Conservation (phyloP, 1,140 invertebrate genomes). For the Coelopa frigida region DNA sequence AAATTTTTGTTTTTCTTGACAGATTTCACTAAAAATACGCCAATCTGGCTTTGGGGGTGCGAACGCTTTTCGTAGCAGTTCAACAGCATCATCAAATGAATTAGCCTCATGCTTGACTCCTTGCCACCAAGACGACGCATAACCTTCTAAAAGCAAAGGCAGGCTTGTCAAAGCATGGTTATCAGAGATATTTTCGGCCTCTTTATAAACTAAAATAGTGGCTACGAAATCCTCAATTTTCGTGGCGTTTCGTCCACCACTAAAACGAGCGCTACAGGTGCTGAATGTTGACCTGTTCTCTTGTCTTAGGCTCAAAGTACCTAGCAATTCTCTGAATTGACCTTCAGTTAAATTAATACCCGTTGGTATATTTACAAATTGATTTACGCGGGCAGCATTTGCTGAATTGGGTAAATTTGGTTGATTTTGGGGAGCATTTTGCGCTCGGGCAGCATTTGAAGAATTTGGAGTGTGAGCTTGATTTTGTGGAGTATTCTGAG, state of each 20-base stretch:
- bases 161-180: constrained; percentile 1
- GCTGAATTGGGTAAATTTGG: no score
- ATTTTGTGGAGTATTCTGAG: no score
- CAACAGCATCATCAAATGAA: constrained; percentile 9
- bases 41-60: constrained; percentile 12
- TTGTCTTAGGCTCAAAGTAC: not conserved
- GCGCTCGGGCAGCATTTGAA: no score
- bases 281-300: constrained; percentile 4
- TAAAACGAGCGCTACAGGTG: constrained; percentile 7
- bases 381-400: no score
- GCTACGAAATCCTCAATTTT: constrained; percentile 10
- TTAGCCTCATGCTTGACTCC: constrained; percentile 11
- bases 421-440: no score
- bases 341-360: not conserved
- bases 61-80: constrained; percentile 7
- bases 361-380: not conserved
- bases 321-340: not conserved
- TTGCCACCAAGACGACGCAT: constrained; percentile 12
- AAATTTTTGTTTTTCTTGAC: constrained; percentile 4
- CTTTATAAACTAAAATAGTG: constrained; percentile 7
- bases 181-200: constrained; percentile 8
- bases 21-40: constrained; percentile 8
- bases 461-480: no score
- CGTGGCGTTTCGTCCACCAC: constrained; percentile 1
- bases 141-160: constrained; percentile 9